Evolutionary conservation across 1,140 invertebrate genomes (phyloP).

Genomic region (Prorops nasuta): DNA sequence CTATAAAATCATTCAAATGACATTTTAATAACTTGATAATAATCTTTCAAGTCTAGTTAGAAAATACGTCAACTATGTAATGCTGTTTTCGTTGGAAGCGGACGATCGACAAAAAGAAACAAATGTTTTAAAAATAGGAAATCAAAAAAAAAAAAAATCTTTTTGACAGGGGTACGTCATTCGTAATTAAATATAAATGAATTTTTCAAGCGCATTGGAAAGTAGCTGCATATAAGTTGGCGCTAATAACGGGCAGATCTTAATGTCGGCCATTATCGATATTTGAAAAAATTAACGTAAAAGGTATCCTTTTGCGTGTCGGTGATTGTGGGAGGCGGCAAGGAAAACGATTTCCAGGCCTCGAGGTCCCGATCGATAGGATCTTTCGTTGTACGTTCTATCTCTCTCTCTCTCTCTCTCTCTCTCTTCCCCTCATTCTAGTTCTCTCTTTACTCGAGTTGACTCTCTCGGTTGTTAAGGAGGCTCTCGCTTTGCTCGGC

Average conservation of each 20-base stretch:
- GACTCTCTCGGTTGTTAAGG: constrained; percentile 8
- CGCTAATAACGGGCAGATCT: neutral
- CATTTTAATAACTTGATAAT: too few relatives aligned
- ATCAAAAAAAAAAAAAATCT: too few relatives aligned
- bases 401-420: constrained; percentile 16
- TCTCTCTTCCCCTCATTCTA: neutral
- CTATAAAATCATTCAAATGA: too few relatives aligned
- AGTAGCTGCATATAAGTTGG: neutral
- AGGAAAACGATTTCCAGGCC: constrained; percentile 26
- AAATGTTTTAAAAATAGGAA: too few relatives aligned
- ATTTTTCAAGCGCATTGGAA: too few relatives aligned
- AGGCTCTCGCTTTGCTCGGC: constrained; percentile 26
- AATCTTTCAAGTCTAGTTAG: too few relatives aligned
- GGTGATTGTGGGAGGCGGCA: constrained; percentile 13
- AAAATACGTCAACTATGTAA: too few relatives aligned
- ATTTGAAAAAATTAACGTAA: neutral
- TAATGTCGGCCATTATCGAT: neutral
- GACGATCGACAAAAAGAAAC: neutral
- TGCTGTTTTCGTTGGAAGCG: neutral
- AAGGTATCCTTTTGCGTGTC: neutral
- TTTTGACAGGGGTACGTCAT: too few relatives aligned
- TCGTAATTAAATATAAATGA: too few relatives aligned
- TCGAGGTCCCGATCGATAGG: constrained; percentile 25
- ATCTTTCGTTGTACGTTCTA: too few relatives aligned
- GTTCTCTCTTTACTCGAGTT: neutral